Conservation (phyloP, 2,888 invertebrate genomes). For the Dryococelus australis region DNA sequence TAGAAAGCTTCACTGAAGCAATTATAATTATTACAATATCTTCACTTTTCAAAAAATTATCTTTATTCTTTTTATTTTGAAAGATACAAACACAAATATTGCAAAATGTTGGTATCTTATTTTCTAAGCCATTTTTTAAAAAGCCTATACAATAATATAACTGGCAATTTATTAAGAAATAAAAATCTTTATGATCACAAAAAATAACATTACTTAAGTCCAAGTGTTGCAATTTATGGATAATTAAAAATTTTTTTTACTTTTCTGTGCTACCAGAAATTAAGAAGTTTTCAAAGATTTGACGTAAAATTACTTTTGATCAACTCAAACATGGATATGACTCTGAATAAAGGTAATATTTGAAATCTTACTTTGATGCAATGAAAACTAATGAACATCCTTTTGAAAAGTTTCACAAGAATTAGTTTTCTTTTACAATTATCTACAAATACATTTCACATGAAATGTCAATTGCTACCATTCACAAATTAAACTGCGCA, state of each 20-base stretch:
- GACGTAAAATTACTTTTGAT: no score
- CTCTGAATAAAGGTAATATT: no score
- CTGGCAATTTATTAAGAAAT: slow-evolving; percentile 11
- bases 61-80: slow-evolving; percentile 23
- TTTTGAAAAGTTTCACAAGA: background rate
- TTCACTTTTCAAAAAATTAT: slow-evolving; percentile 34
- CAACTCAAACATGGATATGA: no score
- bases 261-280: no score
- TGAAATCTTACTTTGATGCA: background rate
- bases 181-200: background rate
- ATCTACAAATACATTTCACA: background rate
- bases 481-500: background rate
- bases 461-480: background rate
- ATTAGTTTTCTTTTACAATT: background rate
- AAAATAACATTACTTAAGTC: background rate
- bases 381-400: background rate
- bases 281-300: no score
- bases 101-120: slow-evolving; percentile 10
- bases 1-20: slow-evolving; percentile 41
- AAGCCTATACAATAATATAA: slow-evolving; percentile 16
- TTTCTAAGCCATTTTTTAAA: slow-evolving; percentile 16
- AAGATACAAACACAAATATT: slow-evolving; percentile 16
- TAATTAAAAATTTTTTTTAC: background rate
- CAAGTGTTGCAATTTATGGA: background rate
- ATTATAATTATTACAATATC: slow-evolving; percentile 36